Evolutionary conservation across 2,113 vertebrate genomes (phyloP), one percentile per base, ranked within the genome.

Genomic region (Aegithalos caudatus): DNA sequence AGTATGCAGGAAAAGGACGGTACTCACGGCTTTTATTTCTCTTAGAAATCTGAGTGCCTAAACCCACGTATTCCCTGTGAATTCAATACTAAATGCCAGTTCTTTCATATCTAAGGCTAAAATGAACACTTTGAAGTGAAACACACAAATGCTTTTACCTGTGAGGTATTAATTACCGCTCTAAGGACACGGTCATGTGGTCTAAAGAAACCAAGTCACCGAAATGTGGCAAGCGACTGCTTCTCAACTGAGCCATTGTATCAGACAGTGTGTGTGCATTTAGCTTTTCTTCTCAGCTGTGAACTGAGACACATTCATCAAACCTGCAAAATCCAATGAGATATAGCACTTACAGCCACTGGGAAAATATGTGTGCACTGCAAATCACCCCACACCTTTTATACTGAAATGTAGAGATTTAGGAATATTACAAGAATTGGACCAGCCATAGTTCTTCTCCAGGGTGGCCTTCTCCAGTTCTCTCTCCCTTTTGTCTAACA

Each of bases 41-140:
- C 57, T 88, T 24, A 76, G 94, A 91, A 95, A 94, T 82, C 42
- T 58, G 85, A 94, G 82, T 61, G 42, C 44, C 35, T 88, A 90
- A 82, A 62, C 14, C 35, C 45, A 70, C 71, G 22, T 69, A 35
- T 73, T 88, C 42, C 58, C 44, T 73, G 11, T 86, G 38, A 96
- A 88, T 83, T 86, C 76, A 40, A 83, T 88, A 38, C 35, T 78
- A 84, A 92, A 62, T 14, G 22, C 10, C 29, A 67, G 61, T 21
- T 74, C 80, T 90, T 93, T 93, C 38, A 20, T 40, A 84, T 33
- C 51, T 60, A 21, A 66, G 17, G 44, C 57, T 93, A 78, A 86
- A 86, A 86, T 22, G 44, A 91, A 67, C 51, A 80, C 71, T 90
- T 86, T 70, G 77, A 91, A 90, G 33, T 62, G 74, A 88, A 93